Conservation (phyloP, 1,140 invertebrate species). For the Formica exsecta region DNA sequence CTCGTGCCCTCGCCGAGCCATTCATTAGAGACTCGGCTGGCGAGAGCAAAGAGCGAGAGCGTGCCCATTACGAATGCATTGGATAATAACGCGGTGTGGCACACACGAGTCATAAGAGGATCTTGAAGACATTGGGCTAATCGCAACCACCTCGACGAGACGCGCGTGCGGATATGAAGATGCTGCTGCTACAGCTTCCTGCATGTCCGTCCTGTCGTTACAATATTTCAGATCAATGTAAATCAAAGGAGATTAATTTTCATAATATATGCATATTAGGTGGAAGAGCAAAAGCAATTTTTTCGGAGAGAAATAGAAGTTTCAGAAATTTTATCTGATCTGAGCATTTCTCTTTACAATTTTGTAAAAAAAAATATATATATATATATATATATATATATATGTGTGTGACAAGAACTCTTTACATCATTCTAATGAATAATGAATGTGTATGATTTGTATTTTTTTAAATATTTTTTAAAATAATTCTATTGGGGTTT, state of each 20-base stretch:
- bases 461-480: neutral
- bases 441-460: neutral
- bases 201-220: neutral
- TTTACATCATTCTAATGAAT: neutral
- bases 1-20: constrained; percentile 65
- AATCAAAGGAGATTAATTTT: neutral
- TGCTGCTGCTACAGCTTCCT: constrained; percentile 15
- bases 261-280: neutral
- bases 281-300: neutral
- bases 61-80: constrained; percentile 75
- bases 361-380: neutral
- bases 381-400: neutral
- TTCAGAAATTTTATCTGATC: neutral
- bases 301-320: no score
- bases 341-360: neutral
- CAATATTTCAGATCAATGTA: constrained; percentile 5
- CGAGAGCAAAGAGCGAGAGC: constrained; percentile 63
- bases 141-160: constrained; percentile 26
- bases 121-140: constrained; percentile 48
- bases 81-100: constrained; percentile 75
- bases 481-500: neutral
- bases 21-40: constrained; percentile 70
- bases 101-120: constrained; percentile 64
- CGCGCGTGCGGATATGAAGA: constrained; percentile 42
- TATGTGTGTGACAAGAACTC: neutral